Percentiles rank a stretch among this genome's conserved stretches.
Evolutionary conservation across 2,888 invertebrate species (phyloP).

Genomic region (Noctua janthe): DNA sequence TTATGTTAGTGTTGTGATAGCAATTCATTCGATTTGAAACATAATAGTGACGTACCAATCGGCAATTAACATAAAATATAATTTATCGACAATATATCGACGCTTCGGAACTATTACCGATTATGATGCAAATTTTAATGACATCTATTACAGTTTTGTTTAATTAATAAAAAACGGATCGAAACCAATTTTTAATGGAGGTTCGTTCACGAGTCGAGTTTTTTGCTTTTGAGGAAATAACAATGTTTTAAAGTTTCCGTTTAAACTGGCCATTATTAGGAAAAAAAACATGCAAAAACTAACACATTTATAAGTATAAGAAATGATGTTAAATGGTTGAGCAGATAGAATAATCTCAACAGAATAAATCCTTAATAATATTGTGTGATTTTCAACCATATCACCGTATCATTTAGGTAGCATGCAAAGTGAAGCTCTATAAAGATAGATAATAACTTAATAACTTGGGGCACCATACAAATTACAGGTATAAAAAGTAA

Average conservation of each 20-base stretch:
- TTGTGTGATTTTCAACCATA: background rate
- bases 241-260: background rate
- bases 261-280: background rate
- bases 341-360: background rate
- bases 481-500: background rate
- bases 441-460: background rate
- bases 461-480: background rate
- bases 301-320: background rate
- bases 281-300: background rate
- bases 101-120: constrained; percentile 56
- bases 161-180: constrained; percentile 60
- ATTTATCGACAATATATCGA: constrained; percentile 62
- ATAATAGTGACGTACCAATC: constrained; percentile 60
- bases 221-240: constrained; percentile 17
- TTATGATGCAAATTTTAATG: constrained; percentile 64
- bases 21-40: constrained; percentile 57
- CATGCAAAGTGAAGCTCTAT: background rate
- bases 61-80: constrained; percentile 61
- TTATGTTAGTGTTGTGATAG: constrained; percentile 56
- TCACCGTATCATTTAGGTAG: background rate
- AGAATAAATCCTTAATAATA: background rate
- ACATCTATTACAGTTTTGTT: constrained; percentile 59
- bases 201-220: background rate
- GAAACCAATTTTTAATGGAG: constrained; percentile 43
- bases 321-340: background rate